Evolutionary conservation across 2,797 vertebrate species (phyloP).

Genomic region (Taenioides sp.): DNA sequence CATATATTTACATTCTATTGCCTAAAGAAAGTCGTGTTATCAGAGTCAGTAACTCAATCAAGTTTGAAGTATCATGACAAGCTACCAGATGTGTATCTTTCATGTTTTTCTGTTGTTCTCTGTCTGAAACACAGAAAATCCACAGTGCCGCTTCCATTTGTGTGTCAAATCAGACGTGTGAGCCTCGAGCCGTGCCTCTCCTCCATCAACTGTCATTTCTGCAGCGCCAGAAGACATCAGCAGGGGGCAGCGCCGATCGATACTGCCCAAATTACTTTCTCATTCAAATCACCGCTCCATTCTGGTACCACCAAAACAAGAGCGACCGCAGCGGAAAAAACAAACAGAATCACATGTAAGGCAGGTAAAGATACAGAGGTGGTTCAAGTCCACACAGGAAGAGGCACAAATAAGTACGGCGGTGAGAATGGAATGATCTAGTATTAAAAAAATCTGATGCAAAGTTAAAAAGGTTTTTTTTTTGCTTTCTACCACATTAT

Average conservation of each 20-base stretch:
- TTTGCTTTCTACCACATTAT: no score
- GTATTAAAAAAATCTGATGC: no score
- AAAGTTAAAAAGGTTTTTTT: no score
- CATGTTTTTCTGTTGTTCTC: background rate
- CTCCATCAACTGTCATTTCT: slow-evolving; percentile 9
- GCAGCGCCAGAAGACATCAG: slow-evolving; percentile 1
- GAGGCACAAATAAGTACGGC: background rate
- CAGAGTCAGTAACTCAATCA: no score
- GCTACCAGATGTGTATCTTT: background rate
- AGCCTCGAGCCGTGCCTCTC: background rate
- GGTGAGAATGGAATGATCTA: no score
- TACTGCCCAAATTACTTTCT: slow-evolving; percentile 20
- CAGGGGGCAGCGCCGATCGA: slow-evolving; percentile 10
- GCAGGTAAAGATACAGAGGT: background rate
- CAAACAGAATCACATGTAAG: slow-evolving; percentile 7
- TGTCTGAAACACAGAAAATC: background rate
- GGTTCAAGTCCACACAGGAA: background rate
- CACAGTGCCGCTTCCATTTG: background rate
- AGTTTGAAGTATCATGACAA: no score
- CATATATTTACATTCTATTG: no score
- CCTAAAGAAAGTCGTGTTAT: no score
- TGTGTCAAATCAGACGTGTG: background rate
- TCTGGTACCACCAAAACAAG: slow-evolving; percentile 8
- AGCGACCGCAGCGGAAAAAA: slow-evolving; percentile 4
- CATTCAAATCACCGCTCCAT: slow-evolving; percentile 18